Conservation (phyloP, 2,797 vertebrate genomes). For the Syngnathus acus region DNA sequence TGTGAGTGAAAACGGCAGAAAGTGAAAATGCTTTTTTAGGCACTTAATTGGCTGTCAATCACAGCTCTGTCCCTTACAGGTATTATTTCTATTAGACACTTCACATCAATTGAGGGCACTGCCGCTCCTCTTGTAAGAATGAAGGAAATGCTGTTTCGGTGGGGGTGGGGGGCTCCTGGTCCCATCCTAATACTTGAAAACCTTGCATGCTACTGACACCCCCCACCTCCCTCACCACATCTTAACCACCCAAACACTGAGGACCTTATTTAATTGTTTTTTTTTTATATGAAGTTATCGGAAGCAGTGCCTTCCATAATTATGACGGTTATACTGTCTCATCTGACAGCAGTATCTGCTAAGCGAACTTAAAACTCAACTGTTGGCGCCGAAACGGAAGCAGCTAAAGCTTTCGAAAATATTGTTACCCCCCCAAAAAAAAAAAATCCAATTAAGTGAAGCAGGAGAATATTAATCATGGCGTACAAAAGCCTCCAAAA, state of each 20-base stretch:
- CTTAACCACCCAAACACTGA: slow-evolving; percentile 65
- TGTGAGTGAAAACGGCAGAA: neutral
- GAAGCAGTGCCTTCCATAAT: slow-evolving; percentile 99
- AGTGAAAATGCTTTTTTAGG: neutral
- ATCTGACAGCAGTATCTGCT: slow-evolving; percentile 98
- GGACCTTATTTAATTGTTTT: slow-evolving; percentile 80
- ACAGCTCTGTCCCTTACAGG: slow-evolving; percentile 12
- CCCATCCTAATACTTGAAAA: slow-evolving; percentile 20
- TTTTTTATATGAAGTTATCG: slow-evolving; percentile 89
- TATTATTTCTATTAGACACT: neutral
- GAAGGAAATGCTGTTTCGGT: neutral
- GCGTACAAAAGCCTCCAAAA: neutral
- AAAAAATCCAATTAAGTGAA: neutral
- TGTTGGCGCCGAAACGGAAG: slow-evolving; percentile 44
- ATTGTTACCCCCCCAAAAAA: neutral
- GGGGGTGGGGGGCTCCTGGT: neutral
- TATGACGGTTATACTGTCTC: slow-evolving; percentile 99
- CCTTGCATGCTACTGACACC: slow-evolving; percentile 11
- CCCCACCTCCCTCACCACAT: neutral
- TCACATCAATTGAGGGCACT: neutral
- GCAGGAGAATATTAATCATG: neutral
- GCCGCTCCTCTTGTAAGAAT: neutral
- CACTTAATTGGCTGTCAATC: slow-evolving; percentile 23
- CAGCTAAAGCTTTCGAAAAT: neutral
- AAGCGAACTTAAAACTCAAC: slow-evolving; percentile 66